Percentiles rank a stretch among this genome's conserved stretches.
Conservation (phyloP, 2,888 invertebrate genomes). For the Proisotoma minuta region DNA sequence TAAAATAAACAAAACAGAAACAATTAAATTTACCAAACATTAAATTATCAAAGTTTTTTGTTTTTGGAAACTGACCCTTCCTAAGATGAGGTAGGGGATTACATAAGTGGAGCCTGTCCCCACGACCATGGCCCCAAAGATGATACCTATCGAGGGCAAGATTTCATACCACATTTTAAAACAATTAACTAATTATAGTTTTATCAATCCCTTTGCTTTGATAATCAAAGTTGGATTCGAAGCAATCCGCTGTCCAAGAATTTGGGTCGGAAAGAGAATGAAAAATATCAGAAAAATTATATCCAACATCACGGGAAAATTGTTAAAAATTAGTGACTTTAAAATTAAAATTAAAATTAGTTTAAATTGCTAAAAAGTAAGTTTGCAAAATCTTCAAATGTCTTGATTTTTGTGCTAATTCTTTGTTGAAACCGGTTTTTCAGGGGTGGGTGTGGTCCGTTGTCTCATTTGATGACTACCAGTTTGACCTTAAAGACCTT, state of each 20-base stretch:
- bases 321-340: too few species aligned
- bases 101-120: slow-evolving; percentile 15
- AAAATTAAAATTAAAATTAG: too few species aligned
- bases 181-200: too few species aligned
- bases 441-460: not conserved
- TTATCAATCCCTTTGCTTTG: not conserved
- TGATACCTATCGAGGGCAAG: slow-evolving; percentile 32
- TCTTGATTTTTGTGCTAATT: not conserved
- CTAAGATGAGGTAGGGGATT: slow-evolving; percentile 18
- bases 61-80: too few species aligned
- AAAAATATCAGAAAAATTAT: too few species aligned
- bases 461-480: not conserved
- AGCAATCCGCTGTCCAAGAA: too few species aligned
- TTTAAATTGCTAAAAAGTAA: too few species aligned
- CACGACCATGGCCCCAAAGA: slow-evolving; percentile 32
- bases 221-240: not conserved
- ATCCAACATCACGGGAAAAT: too few species aligned
- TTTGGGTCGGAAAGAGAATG: too few species aligned
- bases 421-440: not conserved
- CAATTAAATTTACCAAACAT: too few species aligned
- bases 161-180: slow-evolving; percentile 42
- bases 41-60: too few species aligned
- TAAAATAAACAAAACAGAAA: too few species aligned
- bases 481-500: not conserved
- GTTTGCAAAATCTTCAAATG: not conserved